Evolutionary conservation across 2,888 invertebrate genomes (phyloP).

Genomic region (Caenorhabditis sulstoni): DNA sequence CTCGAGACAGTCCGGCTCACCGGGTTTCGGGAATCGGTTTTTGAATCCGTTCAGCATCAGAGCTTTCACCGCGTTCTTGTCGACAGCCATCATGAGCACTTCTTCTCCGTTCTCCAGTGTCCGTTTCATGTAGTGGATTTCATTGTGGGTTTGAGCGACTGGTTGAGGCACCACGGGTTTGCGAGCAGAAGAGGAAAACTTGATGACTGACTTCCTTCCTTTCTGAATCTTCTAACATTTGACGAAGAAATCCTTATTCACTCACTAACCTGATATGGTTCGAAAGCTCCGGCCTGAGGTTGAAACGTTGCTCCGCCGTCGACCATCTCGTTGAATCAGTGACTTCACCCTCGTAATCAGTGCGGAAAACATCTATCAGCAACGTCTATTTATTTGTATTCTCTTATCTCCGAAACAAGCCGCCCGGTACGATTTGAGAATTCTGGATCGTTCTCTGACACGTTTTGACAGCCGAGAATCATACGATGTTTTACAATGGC

Average conservation of each 20-base stretch:
- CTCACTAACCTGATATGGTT: constrained; percentile 13
- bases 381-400: no score
- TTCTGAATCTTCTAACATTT: not conserved
- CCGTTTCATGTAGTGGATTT: constrained; percentile 15
- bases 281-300: not conserved
- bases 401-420: no score
- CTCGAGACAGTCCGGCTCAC: not conserved
- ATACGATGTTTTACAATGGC: no score
- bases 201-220: not conserved
- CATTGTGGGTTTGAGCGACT: not conserved
- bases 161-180: no score
- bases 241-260: not conserved
- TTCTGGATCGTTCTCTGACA: no score
- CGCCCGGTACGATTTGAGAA: no score
- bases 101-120: constrained; percentile 3
- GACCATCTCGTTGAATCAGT: no score
- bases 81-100: not conserved
- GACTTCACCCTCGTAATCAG: no score
- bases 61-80: constrained; percentile 2
- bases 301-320: no score
- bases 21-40: not conserved
- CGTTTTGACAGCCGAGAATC: no score
- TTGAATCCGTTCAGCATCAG: constrained; percentile 17
- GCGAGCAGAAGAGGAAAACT: no score
- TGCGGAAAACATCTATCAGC: no score